phyloP scores from a whole-genome alignment of 2,113 vertebrate species.

The Salvator merianae region DNA sequence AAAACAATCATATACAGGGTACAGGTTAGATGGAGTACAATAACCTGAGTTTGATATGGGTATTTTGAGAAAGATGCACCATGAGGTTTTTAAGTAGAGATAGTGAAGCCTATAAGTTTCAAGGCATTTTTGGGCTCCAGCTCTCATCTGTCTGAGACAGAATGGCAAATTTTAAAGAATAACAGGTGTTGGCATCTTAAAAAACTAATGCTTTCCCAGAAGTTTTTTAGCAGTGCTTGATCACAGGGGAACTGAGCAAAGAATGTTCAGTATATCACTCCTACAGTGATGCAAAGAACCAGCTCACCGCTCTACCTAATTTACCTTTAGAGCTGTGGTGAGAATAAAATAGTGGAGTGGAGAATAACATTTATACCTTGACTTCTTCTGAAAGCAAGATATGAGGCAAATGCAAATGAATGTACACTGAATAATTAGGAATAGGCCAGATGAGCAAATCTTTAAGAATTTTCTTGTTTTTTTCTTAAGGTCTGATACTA shows the following conservation, averaged over 20 bases:
- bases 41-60: too few relatives aligned
- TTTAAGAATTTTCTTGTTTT: conserved; percentile 39
- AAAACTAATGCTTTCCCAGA: too few relatives aligned
- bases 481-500: conserved; percentile 34
- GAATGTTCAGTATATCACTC: background rate
- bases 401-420: too few relatives aligned
- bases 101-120: background rate
- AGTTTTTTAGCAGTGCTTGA: background rate
- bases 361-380: too few relatives aligned
- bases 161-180: background rate
- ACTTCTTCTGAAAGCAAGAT: too few relatives aligned
- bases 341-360: too few relatives aligned
- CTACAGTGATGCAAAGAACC: background rate
- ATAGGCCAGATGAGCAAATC: background rate
- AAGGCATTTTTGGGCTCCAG: background rate
- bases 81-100: conserved; percentile 1
- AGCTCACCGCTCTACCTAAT: too few relatives aligned
- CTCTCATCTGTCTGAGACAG: background rate
- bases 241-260: background rate
- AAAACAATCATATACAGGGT: too few relatives aligned
- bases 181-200: background rate
- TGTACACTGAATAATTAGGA: background rate
- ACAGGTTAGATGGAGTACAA: too few relatives aligned
- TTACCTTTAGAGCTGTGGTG: too few relatives aligned
- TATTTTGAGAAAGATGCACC: conserved; percentile 7